These are phyloP conservation scores for Oncorhynchus keta DNA, from an alignment of 2,113 vertebrate genomes.

Conservation along the genomic window DNA sequence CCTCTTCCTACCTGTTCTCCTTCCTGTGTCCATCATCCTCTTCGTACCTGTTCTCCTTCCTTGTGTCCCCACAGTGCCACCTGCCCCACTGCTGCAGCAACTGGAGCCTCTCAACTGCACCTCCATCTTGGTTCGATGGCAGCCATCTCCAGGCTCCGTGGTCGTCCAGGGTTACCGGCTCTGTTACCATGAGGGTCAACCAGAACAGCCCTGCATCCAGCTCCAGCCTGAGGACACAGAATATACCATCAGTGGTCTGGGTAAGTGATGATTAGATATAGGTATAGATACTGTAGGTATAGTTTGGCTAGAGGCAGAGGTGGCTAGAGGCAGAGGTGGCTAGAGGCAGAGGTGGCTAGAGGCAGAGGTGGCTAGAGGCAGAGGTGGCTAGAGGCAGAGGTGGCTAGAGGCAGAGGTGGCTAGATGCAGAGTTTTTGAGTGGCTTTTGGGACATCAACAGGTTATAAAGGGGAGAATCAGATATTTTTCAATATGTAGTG, in stretches of 20 bases:
- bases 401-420: too few species aligned
- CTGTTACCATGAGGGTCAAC: slow-evolving; percentile 87
- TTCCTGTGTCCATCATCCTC: slow-evolving; percentile 22
- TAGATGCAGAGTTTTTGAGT: too few species aligned
- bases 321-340: too few species aligned
- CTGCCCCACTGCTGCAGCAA: slow-evolving; percentile 84
- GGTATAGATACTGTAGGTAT: background rate
- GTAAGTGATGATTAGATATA: slow-evolving; percentile 65
- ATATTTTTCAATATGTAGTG: slow-evolving; percentile 44
- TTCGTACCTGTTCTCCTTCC: slow-evolving; percentile 2
- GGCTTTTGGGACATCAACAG: too few species aligned
- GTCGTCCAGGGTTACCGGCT: slow-evolving; percentile 86
- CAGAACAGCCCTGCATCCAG: slow-evolving; percentile 80
- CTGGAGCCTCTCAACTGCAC: slow-evolving; percentile 94
- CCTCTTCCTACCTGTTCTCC: background rate
- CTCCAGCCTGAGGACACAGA: slow-evolving; percentile 73
- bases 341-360: too few species aligned
- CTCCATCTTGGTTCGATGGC: slow-evolving; percentile 88
- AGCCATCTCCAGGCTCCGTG: slow-evolving; percentile 74
- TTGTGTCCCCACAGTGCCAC: slow-evolving; percentile 77
- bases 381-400: too few species aligned
- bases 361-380: too few species aligned
- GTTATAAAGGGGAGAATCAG: slow-evolving; percentile 45
- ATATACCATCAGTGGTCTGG: slow-evolving; percentile 85
- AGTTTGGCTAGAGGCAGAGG: too few species aligned